Percentiles rank a stretch among this genome's conserved stretches.
Conservation (phyloP, 2,888 invertebrate species). For the Syrphus vitripennis region DNA sequence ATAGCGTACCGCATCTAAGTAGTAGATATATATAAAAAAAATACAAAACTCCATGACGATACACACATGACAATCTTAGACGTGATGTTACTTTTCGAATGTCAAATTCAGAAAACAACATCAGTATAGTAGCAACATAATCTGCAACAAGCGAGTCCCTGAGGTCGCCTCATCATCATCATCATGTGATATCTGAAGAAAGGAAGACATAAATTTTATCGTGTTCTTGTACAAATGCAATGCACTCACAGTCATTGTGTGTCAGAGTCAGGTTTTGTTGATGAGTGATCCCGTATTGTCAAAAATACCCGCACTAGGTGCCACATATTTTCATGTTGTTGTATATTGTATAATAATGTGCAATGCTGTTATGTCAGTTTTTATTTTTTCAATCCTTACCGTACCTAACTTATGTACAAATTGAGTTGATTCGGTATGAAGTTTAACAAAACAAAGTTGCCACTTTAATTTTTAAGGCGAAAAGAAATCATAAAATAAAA, state of each 20-base stretch:
- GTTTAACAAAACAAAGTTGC: neutral
- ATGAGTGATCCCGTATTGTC: slow-evolving; percentile 69
- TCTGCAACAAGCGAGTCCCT: slow-evolving; percentile 8
- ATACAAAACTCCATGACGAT: neutral
- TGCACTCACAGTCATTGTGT: slow-evolving; percentile 34
- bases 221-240: slow-evolving; percentile 41
- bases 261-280: slow-evolving; percentile 39
- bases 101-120: neutral
- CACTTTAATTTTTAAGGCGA: neutral
- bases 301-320: slow-evolving; percentile 69
- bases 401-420: neutral
- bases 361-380: slow-evolving; percentile 47
- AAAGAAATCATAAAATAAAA: neutral
- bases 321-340: slow-evolving; percentile 69
- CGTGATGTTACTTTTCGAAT: slow-evolving; percentile 45
- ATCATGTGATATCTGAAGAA: slow-evolving; percentile 3
- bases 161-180: neutral
- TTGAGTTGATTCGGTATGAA: neutral
- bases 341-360: too few relatives aligned
- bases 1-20: neutral
- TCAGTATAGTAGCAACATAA: slow-evolving; percentile 1
- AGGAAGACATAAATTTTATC: slow-evolving; percentile 68
- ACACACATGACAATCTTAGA: slow-evolving; percentile 30
- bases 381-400: neutral
- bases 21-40: neutral